Base-by-base conservation (phyloP, 1,140 invertebrate species). In the Drosophila willistoni region DNA sequence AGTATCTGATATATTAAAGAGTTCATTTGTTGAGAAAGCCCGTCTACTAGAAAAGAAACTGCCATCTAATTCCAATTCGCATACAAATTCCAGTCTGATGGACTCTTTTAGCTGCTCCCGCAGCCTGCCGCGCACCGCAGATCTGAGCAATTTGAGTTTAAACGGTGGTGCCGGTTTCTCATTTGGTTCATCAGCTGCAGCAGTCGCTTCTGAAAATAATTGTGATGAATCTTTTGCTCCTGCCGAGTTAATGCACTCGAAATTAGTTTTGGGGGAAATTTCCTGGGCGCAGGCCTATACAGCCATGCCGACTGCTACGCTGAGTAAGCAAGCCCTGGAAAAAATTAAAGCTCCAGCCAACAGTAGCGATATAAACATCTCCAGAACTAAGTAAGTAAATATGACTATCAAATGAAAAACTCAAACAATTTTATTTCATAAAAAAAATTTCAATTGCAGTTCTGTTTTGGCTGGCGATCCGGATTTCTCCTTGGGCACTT, bases 281-380 rank as follows among this genome's bases (percentile, higher is more conserved):
- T 90, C 80, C 1, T 92, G 91, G 91, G 91, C 91, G 0, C 77
- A 92, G 36, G 83, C 92, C 42, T 92, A 79, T 60, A 85, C 86
- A 0, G 79, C 77, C 1, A 91, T 92, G 44, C 91, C 91, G 14
- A 73, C 82, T 42, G 80, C 84, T 10, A 79, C 72, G 1, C 39
- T 87, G 7, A 92, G 84, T 66, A 86, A 84, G 34, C 74, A 81
- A 29, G 80, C 80, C 2, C 71, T 87, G 67, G 66, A 83, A 41
- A 91, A 90, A 33, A 75, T 81, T 2, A 63, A 71, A 13, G 73
- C 67, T 0, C 66, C 73, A 2, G 39, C 59, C 0, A 64, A 62
- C 44, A 25, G 69, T 5, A 34, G 66, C 0, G 85, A 81, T 44
- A 79, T 89, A 25, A 85, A 89, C 39, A 81, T 69, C 5, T 90